Conservation (phyloP, 2,113 vertebrate species). For the Sinocyclocheilus rhinocerous region DNA sequence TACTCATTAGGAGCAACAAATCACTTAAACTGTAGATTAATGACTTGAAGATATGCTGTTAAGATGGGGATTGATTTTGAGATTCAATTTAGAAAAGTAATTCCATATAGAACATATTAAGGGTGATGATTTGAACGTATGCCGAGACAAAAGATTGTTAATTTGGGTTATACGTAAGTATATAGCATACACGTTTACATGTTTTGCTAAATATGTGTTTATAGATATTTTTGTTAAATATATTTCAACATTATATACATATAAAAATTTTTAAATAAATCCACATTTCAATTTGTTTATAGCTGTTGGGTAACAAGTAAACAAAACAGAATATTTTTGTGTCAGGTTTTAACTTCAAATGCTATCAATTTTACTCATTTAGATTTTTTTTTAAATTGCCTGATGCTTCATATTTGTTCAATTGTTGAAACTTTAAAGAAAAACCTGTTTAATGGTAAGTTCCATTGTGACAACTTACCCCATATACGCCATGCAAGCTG, state of each 20-base stretch:
- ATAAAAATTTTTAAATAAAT: too few species aligned
- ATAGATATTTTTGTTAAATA: too few species aligned
- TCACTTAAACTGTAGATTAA: conserved; percentile 69
- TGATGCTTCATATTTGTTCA: not conserved
- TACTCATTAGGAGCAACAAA: conserved; percentile 67
- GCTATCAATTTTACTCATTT: not conserved
- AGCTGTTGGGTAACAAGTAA: not conserved
- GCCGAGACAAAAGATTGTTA: not conserved
- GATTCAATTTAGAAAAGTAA: conserved; percentile 59
- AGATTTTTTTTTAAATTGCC: not conserved
- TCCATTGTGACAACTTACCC: too few species aligned
- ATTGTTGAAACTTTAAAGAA: too few species aligned
- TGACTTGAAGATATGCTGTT: conserved; percentile 62
- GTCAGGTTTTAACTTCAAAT: not conserved
- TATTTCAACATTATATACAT: too few species aligned
- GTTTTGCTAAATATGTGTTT: not conserved
- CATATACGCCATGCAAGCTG: not conserved
- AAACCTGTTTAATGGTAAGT: too few species aligned
- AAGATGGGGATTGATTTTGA: conserved; percentile 63
- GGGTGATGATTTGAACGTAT: not conserved
- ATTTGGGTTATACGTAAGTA: not conserved
- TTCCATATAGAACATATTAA: conserved; percentile 32
- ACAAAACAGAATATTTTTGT: not conserved
- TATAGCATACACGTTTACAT: too few species aligned
- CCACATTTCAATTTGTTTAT: not conserved